phyloP scores from a whole-genome alignment of 1,140 invertebrate species.

The Coenobita brevimanus region DNA sequence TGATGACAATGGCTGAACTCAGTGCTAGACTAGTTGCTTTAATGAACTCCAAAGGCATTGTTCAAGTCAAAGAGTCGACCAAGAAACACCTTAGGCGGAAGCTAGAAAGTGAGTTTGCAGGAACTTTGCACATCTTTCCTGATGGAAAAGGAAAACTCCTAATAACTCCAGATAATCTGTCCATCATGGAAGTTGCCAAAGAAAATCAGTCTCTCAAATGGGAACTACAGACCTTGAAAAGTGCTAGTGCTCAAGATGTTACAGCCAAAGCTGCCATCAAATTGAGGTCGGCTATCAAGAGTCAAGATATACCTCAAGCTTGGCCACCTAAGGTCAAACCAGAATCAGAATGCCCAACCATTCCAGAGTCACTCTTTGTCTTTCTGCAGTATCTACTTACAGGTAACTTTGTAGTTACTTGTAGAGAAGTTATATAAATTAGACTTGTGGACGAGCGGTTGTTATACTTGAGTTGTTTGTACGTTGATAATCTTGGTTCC shows the following conservation, averaged over 20 bases:
- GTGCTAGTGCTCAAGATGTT: too few relatives aligned
- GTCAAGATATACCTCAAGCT: background rate
- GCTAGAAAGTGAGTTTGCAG: background rate
- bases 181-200: background rate
- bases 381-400: too few relatives aligned
- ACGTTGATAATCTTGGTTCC: too few relatives aligned
- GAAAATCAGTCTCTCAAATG: background rate
- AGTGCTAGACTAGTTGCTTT: background rate
- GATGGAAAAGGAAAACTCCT: background rate
- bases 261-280: too few relatives aligned
- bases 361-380: too few relatives aligned
- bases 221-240: too few relatives aligned
- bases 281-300: background rate
- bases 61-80: background rate
- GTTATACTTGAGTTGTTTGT: too few relatives aligned
- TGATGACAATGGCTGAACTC: background rate
- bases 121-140: background rate
- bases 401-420: too few relatives aligned
- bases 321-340: background rate
- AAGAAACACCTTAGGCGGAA: background rate
- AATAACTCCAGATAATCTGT: background rate
- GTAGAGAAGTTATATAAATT: too few relatives aligned
- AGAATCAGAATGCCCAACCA: too few relatives aligned
- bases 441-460: too few relatives aligned
- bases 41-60: background rate